Evolutionary conservation across 1,140 invertebrate genomes (phyloP).

Genomic region (Rhysida immarginata): DNA sequence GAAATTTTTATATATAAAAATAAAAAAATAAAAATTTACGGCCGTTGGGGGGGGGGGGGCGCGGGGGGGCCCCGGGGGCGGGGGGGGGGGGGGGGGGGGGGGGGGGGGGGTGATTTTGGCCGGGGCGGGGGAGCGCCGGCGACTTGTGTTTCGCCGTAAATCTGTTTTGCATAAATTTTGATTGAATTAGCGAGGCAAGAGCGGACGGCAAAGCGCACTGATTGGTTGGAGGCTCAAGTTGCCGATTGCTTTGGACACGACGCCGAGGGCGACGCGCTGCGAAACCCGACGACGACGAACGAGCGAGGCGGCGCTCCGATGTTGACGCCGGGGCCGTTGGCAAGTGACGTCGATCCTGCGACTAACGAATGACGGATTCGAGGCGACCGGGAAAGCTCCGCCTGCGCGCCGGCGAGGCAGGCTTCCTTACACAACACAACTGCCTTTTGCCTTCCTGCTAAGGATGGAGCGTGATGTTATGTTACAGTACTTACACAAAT

Average conservation of each 20-base stretch:
- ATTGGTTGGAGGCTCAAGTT: background rate
- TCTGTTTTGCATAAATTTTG: background rate
- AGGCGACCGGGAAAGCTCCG: background rate
- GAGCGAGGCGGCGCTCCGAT: background rate
- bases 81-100: too few relatives aligned
- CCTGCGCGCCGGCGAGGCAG: background rate
- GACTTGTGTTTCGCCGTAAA: too few relatives aligned
- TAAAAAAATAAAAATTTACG: too few relatives aligned
- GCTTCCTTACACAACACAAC: background rate
- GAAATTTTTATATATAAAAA: too few relatives aligned
- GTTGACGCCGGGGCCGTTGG: background rate
- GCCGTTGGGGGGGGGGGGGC: too few relatives aligned
- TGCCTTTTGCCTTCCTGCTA: too few relatives aligned
- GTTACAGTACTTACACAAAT: too few relatives aligned
- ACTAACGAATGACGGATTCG: background rate
- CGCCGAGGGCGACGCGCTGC: background rate
- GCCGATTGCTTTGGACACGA: background rate
- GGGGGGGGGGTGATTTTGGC: too few relatives aligned
- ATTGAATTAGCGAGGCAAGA: background rate
- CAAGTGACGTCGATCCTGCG: background rate
- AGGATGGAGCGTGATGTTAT: too few relatives aligned
- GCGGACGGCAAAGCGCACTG: background rate
- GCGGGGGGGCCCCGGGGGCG: too few relatives aligned
- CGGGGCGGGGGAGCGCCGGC: too few relatives aligned
- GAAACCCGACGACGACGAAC: background rate